These are phyloP conservation scores for Vesta saturnalis DNA, from an alignment of 2,888 invertebrate species.

Conservation along the genomic window DNA sequence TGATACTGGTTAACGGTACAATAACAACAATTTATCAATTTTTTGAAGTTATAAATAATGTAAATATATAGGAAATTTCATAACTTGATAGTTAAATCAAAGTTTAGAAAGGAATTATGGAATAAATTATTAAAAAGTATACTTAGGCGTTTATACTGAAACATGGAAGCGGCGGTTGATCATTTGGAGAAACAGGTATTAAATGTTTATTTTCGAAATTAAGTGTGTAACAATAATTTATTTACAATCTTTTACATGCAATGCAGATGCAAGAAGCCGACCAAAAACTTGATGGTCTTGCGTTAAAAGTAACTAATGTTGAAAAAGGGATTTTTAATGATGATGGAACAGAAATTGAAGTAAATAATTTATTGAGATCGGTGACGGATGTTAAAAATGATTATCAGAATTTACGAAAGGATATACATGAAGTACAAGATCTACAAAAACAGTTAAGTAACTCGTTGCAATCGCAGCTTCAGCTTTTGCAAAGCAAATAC, in stretches of 20 bases:
- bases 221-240: background rate
- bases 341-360: conserved; percentile 68
- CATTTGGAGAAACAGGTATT: conserved; percentile 11
- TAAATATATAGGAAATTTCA: no score
- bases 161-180: background rate
- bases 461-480: conserved; percentile 77
- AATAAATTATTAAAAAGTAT: no score
- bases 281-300: conserved; percentile 76
- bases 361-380: conserved; percentile 77
- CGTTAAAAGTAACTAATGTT: conserved; percentile 78
- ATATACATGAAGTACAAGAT: conserved; percentile 82
- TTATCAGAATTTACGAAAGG: conserved; percentile 80
- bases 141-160: no score
- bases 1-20: no score
- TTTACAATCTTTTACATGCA: background rate
- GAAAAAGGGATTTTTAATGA: conserved; percentile 69
- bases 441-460: conserved; percentile 81
- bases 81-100: no score
- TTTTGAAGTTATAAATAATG: no score
- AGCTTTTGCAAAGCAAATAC: conserved; percentile 79
- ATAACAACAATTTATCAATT: no score
- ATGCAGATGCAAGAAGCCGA: conserved; percentile 78
- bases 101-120: no score
- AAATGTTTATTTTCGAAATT: background rate
- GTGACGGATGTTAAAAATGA: conserved; percentile 83